Evolutionary conservation across 2,797 vertebrate species (phyloP).

Genomic region (Hydrolagus colliei): DNA sequence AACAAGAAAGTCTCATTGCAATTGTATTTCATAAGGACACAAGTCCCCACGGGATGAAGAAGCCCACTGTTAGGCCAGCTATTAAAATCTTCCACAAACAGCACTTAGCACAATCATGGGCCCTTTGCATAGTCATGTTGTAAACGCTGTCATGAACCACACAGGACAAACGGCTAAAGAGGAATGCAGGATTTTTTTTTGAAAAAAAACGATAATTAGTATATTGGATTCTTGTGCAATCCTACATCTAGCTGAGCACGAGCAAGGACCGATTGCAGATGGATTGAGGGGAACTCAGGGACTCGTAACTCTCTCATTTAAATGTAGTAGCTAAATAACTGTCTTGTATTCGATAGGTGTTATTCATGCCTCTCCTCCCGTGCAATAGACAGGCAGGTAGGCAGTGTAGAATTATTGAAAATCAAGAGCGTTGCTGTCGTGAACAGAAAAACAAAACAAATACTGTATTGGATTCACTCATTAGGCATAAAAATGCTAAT

Average conservation of each 20-base stretch:
- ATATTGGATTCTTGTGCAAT: background rate
- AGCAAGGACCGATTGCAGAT: background rate
- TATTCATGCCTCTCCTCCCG: background rate
- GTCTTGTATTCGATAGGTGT: background rate
- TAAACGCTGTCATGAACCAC: background rate
- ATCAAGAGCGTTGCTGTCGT: background rate
- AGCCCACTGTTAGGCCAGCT: conserved; percentile 8
- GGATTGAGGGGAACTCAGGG: background rate
- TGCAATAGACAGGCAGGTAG: background rate
- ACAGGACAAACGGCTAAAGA: conserved; percentile 4
- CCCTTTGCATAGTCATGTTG: background rate
- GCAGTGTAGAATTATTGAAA: background rate
- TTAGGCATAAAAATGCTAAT: conserved; percentile 6
- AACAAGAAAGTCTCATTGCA: conserved; percentile 75
- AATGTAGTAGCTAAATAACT: background rate
- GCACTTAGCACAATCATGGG: conserved; percentile 4
- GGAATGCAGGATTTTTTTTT: background rate
- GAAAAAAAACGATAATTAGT: background rate
- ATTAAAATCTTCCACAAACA: conserved; percentile 27
- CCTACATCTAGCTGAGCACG: background rate
- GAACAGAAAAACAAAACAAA: background rate
- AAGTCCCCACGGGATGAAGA: conserved; percentile 9
- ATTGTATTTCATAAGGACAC: conserved; percentile 70
- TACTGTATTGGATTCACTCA: background rate
- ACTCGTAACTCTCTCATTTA: background rate